Evolutionary conservation across 2,797 vertebrate genomes (phyloP).

Genomic region (Momotus momota): DNA sequence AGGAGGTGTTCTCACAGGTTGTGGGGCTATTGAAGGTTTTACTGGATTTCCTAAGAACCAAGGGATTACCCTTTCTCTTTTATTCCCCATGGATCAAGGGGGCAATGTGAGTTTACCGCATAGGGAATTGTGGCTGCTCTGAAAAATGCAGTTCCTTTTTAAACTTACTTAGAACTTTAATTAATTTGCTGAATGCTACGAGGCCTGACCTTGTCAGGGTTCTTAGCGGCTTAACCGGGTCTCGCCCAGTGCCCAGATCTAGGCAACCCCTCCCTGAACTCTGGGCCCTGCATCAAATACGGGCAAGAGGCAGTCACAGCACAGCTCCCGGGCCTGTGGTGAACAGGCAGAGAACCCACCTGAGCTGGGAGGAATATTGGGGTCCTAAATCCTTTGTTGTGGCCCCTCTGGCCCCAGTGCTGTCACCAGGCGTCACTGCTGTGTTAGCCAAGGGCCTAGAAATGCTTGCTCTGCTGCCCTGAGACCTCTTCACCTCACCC

Average conservation of each 20-base stretch:
- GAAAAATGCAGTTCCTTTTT: background rate
- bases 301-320: fast-evolving
- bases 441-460: background rate
- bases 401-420: background rate
- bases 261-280: background rate
- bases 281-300: background rate
- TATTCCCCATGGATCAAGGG: background rate
- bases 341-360: background rate
- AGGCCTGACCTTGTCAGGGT: background rate
- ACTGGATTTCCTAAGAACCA: background rate
- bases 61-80: background rate
- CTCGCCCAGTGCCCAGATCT: background rate
- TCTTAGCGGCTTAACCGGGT: fast-evolving
- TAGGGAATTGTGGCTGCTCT: background rate
- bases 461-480: background rate
- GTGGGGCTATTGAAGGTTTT: background rate
- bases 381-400: background rate
- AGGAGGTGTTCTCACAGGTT: background rate
- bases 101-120: background rate
- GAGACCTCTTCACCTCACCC: fast-evolving
- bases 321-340: background rate
- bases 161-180: background rate
- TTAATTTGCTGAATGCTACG: background rate
- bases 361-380: no score
- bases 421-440: fast-evolving